Base-by-base conservation (phyloP, 2,113 vertebrate species). In the Blennius ocellaris region DNA sequence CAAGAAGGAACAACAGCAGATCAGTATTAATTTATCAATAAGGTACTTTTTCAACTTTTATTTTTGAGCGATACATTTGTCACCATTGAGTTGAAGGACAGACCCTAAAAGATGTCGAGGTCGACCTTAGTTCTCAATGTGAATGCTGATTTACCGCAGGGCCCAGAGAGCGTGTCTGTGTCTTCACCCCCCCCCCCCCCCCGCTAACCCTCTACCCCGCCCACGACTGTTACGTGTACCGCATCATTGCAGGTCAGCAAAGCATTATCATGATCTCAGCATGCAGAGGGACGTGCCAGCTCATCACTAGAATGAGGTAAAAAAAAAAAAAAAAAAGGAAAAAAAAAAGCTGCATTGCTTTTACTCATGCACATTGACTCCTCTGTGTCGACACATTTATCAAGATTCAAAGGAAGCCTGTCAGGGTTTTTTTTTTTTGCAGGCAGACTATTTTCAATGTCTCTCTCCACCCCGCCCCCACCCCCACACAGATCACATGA, bases 401-500 rank as follows among this genome's bases (percentile, higher is more conserved):
- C 6, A 8, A 12, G 56, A 38, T 41, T 30, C 30, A 77, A 70
- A 55, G 44, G 48, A 73, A 51, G 52, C 66, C 30, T 40, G 39
- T 51, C 30, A 16, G 69, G 64, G 75, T 87, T 64, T 74, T 55
- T 51, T 55, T 51, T 54, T 68, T 2, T 30, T 75, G 16, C 49
- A 36, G 5, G 36, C 61, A 15, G 14, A 57, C 12, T 37, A 14
- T 21, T 65, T 49, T 48, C 12, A 5, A 43, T 4, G 6, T 47
- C 55, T 78, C 60, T 67, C 54, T 57, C 12, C 16, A 36, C 12
- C 52, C 58, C 36, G 37, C 47, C 21, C 21, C 21, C 21, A 30
- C 21, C 21, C 21, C 52, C 69, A 69, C 48, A 16, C 69, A 78
- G 83, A 89, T 87, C 89, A 89, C 88, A 92, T 91, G 87, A 89